These are phyloP conservation scores for Acanthochromis polyacanthus DNA, from an alignment of 2,113 vertebrate genomes.

Conservation along the genomic window DNA sequence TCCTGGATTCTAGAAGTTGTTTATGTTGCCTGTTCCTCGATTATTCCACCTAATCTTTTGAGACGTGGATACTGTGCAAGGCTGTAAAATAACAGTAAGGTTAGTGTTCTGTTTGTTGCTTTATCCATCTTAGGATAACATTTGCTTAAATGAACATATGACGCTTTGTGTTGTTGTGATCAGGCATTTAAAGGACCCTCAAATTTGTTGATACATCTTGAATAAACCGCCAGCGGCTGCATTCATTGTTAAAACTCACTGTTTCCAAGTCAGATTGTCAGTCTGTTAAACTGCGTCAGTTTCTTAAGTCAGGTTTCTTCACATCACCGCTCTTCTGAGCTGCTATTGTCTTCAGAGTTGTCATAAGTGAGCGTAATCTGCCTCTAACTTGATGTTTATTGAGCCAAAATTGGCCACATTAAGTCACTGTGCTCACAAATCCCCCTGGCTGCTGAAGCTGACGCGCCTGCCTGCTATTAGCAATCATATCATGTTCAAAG, in stretches of 20 bases:
- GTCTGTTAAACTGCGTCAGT: background rate
- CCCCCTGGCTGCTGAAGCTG: conserved; percentile 25
- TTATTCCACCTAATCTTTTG: background rate
- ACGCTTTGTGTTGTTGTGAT: background rate
- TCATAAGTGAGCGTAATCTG: conserved; percentile 29
- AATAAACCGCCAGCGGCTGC: background rate
- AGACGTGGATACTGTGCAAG: too few relatives aligned
- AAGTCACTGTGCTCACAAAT: conserved; percentile 39
- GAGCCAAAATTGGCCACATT: conserved; percentile 37
- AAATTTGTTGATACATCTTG: background rate
- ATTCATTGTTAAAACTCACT: background rate
- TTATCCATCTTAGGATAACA: background rate
- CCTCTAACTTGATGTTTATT: conserved; percentile 56
- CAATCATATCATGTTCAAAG: conserved; percentile 62
- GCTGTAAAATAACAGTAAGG: background rate
- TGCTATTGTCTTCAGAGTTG: conserved; percentile 7
- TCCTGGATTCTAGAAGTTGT: background rate
- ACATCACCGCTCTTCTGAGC: conserved; percentile 8
- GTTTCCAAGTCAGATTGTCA: background rate
- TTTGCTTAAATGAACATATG: too few relatives aligned
- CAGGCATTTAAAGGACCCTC: background rate
- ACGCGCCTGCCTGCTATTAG: conserved; percentile 50
- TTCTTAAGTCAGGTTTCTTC: background rate
- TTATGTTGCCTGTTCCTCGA: background rate
- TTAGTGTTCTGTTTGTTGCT: background rate